Percentiles rank a stretch among this genome's conserved stretches.
phyloP scores from a whole-genome alignment of 2,113 vertebrate genomes.

The Callionymus lyra region DNA sequence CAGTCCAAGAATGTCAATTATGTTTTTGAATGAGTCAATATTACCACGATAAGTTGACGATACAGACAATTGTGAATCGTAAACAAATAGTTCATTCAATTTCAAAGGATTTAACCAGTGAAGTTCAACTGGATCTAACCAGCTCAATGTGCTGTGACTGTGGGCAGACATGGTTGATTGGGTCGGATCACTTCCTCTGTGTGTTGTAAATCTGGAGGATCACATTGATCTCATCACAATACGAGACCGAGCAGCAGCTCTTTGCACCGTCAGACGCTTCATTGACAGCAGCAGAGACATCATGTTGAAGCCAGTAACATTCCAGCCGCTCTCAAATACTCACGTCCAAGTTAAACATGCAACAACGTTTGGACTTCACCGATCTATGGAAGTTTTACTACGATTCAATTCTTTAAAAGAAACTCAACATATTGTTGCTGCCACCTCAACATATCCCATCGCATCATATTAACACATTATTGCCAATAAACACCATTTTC shows the following conservation, averaged over 20 bases:
- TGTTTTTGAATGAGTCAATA: too few species aligned
- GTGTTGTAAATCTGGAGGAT: conserved; percentile 41
- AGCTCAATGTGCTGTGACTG: conserved; percentile 16
- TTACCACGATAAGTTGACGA: too few species aligned
- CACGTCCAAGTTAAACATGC: neutral
- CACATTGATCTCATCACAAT: conserved; percentile 52
- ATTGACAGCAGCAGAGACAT: conserved; percentile 45
- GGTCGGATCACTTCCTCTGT: conserved; percentile 48
- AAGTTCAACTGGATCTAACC: conserved; percentile 30
- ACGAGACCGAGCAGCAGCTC: conserved; percentile 28
- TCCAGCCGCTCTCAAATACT: conserved; percentile 28
- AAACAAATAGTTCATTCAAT: too few species aligned
- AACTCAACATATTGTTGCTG: too few species aligned
- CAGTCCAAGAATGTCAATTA: too few species aligned
- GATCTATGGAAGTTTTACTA: too few species aligned
- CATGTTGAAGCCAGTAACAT: conserved; percentile 33
- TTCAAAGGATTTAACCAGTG: conserved; percentile 16
- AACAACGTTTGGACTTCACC: too few species aligned
- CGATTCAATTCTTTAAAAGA: too few species aligned
- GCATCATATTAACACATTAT: too few species aligned
- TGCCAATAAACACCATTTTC: too few species aligned
- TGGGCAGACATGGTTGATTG: conserved; percentile 18
- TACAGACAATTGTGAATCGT: too few species aligned
- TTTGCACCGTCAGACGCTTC: conserved; percentile 31
- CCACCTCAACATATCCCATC: too few species aligned